Evolutionary conservation across 2,797 vertebrate genomes (phyloP), one percentile per base, ranked within the genome.

Genomic region (Spinibarbus caldwelli): DNA sequence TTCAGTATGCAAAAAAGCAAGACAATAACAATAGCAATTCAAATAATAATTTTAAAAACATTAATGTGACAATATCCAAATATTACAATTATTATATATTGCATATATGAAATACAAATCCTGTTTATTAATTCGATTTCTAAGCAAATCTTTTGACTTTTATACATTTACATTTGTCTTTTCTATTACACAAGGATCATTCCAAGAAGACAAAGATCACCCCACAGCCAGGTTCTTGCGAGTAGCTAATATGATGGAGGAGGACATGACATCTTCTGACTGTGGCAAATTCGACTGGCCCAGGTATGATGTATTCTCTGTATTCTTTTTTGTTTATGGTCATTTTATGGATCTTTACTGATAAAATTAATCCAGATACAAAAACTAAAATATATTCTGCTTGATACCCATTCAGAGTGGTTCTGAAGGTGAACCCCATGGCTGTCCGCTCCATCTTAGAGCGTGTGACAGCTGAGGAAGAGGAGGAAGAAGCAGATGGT

Each of bases 221-320:
- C 90, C 92, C 7, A 92, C 95, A 15, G 10, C 94, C 41, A 94
- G 92, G 57, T 99, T 99, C 93, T 94, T 99, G 90, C 94, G 96
- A 41, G 97, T 99, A 70, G 97, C 96, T 78, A 96, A 97, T 91
- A 96, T 94, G n/a, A 94, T 96, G 88, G 97, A 97, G 87, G 97
- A 97, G 93, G 96, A 98, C 86, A 95, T 96, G 93, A 91, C 96
- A 0, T 94, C 97, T 2, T 97, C 98, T 52, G 98, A 99, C 88
- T 97, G 96, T 88, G 96, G 93, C 0, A 96, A 96, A 86, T 99
- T 99, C 90, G 98, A 99, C 90, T 99, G 98, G 98, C 98, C 98
- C 6, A 95, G 97, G 98, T 99, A 82, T n/a, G 34, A n/a, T 78
- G 31, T 45, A 31, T 4, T 47, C 31, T 66, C 4, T 34, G 9